Evolutionary conservation across 1,140 invertebrate genomes (phyloP), one percentile per base, ranked within the genome.

Genomic region (Brachystomella parvula): DNA sequence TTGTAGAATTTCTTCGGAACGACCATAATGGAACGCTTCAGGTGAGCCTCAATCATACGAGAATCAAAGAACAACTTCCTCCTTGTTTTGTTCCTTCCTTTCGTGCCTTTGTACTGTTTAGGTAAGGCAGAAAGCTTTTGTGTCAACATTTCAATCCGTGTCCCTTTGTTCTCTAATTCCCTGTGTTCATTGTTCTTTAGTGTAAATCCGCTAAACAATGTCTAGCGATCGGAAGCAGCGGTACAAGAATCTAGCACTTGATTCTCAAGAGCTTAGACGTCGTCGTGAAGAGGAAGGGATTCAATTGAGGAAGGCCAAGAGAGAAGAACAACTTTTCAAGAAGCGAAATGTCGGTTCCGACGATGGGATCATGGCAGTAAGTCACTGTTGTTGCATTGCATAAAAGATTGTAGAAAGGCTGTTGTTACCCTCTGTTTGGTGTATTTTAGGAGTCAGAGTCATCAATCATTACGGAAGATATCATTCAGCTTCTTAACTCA

Each of bases 251-350:
- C 83, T 86, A 69, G 91, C 88, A 2, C 79, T 96, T 69, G 94
- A 96, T 79, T 90, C 92, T 17, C 88, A 94, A 74, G 94, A 98
- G 78, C 80, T 97, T 65, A 81, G 96, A 28, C 84, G 94, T 62
- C 81, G 95, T 57, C 81, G 95, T 64, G 95, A 98, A 80, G 95
- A 98, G 76, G 94, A 97, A 81, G 94, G 94, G 33, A 89, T 98
- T 29, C 94, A 97, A 75, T 80, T 98, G 33, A 79, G 96, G 29
- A 98, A 98, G 81, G 93, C 95, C 74, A 96, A 96, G 79, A 78
- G 95, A 71, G 95, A 98, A 76, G 88, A 92, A 73, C 90, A 94
- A 77, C 79, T 96, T 19, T 93, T 90, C 69, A 97, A 97, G 80
- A 81, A 91, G 47, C 83, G 94, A 73, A 96, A 96, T 86, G 92